These are phyloP conservation scores for Sinhomidia bicolor DNA, from an alignment of 2,888 invertebrate genomes.

Conservation along the genomic window DNA sequence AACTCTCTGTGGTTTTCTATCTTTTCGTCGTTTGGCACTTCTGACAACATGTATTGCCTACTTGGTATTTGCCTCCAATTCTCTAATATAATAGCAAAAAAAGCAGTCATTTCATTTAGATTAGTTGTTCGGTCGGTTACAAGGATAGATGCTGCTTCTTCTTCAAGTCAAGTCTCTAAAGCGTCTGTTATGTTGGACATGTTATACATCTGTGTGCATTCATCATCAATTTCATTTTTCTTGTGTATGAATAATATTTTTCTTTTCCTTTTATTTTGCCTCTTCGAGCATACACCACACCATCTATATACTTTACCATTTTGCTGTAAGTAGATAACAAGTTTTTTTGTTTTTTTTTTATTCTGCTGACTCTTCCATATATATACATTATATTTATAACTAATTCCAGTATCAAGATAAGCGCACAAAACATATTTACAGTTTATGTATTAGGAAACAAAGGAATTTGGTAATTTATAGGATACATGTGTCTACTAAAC, in stretches of 20 bases:
- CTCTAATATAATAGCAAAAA: no score
- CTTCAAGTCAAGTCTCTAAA: background rate
- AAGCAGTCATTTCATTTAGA: conserved; percentile 16
- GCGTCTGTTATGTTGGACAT: no score
- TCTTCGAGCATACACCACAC: no score
- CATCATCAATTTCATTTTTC: background rate
- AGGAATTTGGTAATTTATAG: background rate
- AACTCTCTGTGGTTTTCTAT: background rate
- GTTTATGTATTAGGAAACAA: background rate
- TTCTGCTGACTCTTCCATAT: no score
- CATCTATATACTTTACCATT: no score
- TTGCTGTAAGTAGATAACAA: no score
- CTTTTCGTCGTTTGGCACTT: conserved; percentile 8
- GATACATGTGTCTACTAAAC: background rate
- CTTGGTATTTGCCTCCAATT: no score
- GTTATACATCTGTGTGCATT: background rate
- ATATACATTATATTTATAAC: background rate
- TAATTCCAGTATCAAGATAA: background rate
- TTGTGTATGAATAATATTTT: background rate
- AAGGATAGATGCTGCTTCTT: no score
- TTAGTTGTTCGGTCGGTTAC: background rate
- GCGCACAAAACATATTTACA: background rate
- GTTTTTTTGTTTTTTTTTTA: no score
- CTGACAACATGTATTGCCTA: conserved; percentile 19
- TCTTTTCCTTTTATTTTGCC: no score